These are phyloP conservation scores for Diplolepis rosae DNA, from an alignment of 2,888 invertebrate genomes.

Conservation along the genomic window DNA sequence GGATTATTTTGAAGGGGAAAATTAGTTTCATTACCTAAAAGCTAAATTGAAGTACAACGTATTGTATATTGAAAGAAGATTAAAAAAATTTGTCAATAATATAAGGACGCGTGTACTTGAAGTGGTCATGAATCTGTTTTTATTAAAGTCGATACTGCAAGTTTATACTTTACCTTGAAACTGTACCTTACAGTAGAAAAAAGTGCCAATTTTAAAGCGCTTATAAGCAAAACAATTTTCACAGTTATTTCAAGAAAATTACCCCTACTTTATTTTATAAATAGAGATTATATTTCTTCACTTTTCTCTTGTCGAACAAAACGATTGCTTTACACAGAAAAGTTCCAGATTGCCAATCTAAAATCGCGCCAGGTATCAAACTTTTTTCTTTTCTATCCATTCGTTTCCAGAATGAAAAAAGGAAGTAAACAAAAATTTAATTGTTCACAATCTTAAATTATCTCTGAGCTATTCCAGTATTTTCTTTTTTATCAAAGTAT, in stretches of 20 bases:
- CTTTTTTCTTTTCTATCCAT: neutral
- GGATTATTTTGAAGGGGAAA: too few species aligned
- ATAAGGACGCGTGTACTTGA: constrained; percentile 10
- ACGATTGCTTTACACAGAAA: constrained; percentile 27
- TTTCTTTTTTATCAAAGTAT: neutral
- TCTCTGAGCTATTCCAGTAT: too few species aligned
- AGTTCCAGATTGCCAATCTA: neutral
- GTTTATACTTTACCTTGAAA: neutral
- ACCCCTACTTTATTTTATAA: constrained; percentile 1
- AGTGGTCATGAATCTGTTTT: neutral
- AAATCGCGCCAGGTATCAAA: neutral
- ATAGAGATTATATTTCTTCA: neutral
- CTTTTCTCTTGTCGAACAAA: constrained; percentile 14
- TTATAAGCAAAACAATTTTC: neutral
- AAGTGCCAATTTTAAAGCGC: neutral
- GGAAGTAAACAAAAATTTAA: neutral
- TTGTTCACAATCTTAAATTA: too few species aligned
- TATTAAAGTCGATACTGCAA: neutral
- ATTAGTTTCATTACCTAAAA: too few species aligned
- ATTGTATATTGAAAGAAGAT: neutral
- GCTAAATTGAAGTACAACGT: neutral
- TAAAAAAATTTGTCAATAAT: constrained; percentile 20
- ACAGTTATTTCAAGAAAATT: neutral
- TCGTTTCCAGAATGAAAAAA: neutral
- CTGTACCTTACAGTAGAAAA: neutral